Evolutionary conservation across 2,797 vertebrate genomes (phyloP).

Genomic region (Cynopterus sphinx): DNA sequence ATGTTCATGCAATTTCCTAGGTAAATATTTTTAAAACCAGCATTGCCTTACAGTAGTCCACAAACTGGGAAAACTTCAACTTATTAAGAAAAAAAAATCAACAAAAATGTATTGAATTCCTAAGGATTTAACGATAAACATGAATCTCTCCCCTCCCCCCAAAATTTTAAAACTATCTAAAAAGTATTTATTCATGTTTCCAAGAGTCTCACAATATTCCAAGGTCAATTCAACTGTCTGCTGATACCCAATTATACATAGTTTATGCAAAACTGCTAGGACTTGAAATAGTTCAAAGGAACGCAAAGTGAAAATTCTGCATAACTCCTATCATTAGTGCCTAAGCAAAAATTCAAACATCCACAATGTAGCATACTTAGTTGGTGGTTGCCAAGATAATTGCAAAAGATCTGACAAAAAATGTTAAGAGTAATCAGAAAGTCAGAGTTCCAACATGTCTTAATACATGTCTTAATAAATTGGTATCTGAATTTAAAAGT

Average conservation of each 20-base stretch:
- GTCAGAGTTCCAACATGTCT: neutral
- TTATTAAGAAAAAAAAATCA: neutral
- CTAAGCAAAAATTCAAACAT: constrained; percentile 41
- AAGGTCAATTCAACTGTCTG: constrained; percentile 42
- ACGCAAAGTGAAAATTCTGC: constrained; percentile 25
- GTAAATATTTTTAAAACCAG: neutral
- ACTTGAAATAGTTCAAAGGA: constrained; percentile 40
- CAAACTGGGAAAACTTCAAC: neutral
- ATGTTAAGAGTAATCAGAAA: neutral
- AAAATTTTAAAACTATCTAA: neutral
- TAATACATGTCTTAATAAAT: constrained; percentile 8
- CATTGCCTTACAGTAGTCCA: neutral
- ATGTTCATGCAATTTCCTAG: neutral
- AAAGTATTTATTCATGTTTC: constrained; percentile 41
- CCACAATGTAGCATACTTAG: neutral
- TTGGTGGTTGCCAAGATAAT: neutral
- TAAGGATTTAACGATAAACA: neutral
- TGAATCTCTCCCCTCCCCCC: no score
- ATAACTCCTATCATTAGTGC: neutral
- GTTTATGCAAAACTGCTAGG: constrained; percentile 49
- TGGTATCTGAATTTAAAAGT: neutral
- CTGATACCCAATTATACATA: constrained; percentile 12
- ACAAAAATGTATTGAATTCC: neutral
- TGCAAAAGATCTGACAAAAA: constrained; percentile 26
- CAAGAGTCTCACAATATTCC: neutral